Percentiles rank a stretch among this genome's conserved stretches.
Conservation (phyloP, 1,140 invertebrate genomes). For the Listronotus bonariensis region DNA sequence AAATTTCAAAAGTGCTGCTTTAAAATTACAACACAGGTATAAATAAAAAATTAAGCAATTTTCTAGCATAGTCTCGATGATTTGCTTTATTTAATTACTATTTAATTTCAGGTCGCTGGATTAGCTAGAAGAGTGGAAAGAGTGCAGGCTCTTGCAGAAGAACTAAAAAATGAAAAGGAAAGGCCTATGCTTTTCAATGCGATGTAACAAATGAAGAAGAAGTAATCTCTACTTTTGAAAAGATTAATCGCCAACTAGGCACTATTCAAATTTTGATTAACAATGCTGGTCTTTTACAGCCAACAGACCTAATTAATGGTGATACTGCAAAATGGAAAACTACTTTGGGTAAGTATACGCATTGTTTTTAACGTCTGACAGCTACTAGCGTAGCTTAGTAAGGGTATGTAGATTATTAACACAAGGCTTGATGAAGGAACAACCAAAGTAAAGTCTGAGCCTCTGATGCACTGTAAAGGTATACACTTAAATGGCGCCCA, state of each 20-base stretch:
- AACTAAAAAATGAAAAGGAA: conserved; percentile 67
- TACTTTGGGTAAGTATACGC: conserved; percentile 14
- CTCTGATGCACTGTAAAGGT: too few species aligned
- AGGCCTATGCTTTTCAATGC: conserved; percentile 63
- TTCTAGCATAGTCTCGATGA: too few species aligned
- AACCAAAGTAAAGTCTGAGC: too few species aligned
- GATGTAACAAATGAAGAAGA: conserved; percentile 67
- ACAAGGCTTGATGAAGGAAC: too few species aligned
- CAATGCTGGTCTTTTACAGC: conserved; percentile 62
- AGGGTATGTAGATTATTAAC: background rate
- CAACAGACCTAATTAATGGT: conserved; percentile 43
- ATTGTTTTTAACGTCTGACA: background rate
- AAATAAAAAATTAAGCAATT: too few species aligned
- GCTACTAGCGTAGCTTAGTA: background rate
- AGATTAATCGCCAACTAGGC: conserved; percentile 63
- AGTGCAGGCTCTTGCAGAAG: conserved; percentile 74
- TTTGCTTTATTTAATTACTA: too few species aligned
- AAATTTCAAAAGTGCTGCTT: too few species aligned
- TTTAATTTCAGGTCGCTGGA: conserved; percentile 62
- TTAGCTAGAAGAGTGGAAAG: conserved; percentile 66
- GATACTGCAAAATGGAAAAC: conserved; percentile 35
- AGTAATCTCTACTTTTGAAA: conserved; percentile 64
- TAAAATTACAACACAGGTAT: too few species aligned
- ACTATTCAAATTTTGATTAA: conserved; percentile 71
- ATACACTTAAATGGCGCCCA: too few species aligned